Base-by-base conservation (phyloP, 2,797 vertebrate species). In the Trichosurus vulpecula region DNA sequence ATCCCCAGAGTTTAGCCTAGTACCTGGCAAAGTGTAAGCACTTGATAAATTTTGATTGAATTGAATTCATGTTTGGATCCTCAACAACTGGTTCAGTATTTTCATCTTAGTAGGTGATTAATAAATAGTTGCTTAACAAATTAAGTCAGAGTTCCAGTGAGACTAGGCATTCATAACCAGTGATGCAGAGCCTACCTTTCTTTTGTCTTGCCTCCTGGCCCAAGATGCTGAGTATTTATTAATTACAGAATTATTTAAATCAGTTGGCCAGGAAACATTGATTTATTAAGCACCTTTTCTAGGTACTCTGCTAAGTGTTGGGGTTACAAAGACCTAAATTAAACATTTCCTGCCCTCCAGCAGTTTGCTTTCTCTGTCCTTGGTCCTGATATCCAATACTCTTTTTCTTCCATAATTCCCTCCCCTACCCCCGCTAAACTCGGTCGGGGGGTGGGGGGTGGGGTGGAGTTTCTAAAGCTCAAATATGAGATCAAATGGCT, bases 401-500 rank as follows among this genome's bases (percentile, higher is more conserved):
- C 74, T 9, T 87, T 87, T 74, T 74, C 22, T 81, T 27, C 41
- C 22, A 9, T 87, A 12, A 27, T 87, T 87, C 22, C 10, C 25
- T 47, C 25, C 25, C 74, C 41, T 25, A 27, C 10, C 9, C 74
- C 3, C 74, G 29, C 9, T 3, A 87, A 47, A 51, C 22, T 74
- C 16, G 12, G 13, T 5, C n/a, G n/a, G n/a, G 3, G 31, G 13
- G 0, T 0, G 29, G 29, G 58, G 13, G 0, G 1, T 4, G 12
- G 3, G 35, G 35, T 94, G 92, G 16, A 95, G 54, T 92, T 96
- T 91, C 89, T 54, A 95, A 96, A 95, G 58, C 95, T 93, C 8
- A 52, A 90, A 52, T 52, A 35, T 53, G 27, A 90, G 11, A 52
- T 52, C 29, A 53, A 53, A 41, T 90, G 89, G 12, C 25, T 14